These are phyloP conservation scores for Megaceryle torquata DNA, from an alignment of 2,113 vertebrate genomes.

Conservation along the genomic window DNA sequence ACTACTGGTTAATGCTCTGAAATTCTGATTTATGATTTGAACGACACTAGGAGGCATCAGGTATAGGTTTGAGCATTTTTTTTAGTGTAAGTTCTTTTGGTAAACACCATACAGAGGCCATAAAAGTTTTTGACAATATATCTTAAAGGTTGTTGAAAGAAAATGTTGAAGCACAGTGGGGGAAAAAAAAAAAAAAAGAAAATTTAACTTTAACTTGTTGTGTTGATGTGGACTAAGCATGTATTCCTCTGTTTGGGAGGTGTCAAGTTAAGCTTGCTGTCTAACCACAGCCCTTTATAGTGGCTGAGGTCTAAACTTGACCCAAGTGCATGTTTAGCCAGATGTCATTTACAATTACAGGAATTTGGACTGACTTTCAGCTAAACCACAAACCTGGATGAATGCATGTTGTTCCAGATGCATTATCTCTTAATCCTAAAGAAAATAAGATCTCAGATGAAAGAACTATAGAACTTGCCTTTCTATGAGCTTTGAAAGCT, in stretches of 20 bases:
- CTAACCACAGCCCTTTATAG: constrained; percentile 15
- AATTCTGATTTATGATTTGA: not conserved
- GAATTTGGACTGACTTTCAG: constrained; percentile 43
- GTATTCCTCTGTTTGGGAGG: not conserved
- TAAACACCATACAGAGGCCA: not conserved
- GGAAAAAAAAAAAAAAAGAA: no score
- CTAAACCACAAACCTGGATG: constrained; percentile 60
- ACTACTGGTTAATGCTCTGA: not conserved
- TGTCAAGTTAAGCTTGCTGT: not conserved
- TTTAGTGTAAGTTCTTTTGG: not conserved
- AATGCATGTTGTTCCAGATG: constrained; percentile 63
- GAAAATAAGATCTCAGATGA: constrained; percentile 61
- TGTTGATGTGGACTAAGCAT: not conserved
- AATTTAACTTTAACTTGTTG: not conserved
- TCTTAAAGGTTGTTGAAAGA: not conserved
- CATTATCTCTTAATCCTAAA: constrained; percentile 68
- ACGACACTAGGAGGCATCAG: not conserved
- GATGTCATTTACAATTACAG: constrained; percentile 38
- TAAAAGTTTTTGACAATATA: not conserved
- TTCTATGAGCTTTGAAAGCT: constrained; percentile 42
- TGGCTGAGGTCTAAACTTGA: constrained; percentile 48
- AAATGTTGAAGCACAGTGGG: not conserved
- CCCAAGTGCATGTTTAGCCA: constrained; percentile 49
- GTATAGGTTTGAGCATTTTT: not conserved
- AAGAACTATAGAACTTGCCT: constrained; percentile 40